Percentiles rank a stretch among this genome's conserved stretches.
phyloP scores from a whole-genome alignment of 1,140 invertebrate species.

The Musca domestica region DNA sequence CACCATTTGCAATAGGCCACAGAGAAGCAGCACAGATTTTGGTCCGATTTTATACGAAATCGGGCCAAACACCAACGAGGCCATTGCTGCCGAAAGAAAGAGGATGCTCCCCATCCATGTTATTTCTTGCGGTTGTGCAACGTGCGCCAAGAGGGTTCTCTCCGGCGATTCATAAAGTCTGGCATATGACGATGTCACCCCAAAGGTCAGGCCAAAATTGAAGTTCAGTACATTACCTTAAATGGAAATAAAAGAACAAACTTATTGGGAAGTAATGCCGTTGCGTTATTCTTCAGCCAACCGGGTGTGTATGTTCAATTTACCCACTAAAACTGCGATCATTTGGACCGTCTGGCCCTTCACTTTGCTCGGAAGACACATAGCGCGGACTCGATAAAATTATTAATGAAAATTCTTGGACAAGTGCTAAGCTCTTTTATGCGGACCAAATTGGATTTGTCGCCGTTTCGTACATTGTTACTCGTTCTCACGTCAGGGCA shows the following conservation, averaged over 20 bases:
- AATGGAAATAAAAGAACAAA: background rate
- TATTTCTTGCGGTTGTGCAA: constrained; percentile 31
- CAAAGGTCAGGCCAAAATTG: constrained; percentile 46
- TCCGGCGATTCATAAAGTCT: constrained; percentile 32
- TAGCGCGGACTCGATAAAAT: constrained; percentile 18
- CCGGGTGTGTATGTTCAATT: background rate
- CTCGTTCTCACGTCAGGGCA: background rate
- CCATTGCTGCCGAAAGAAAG: constrained; percentile 39
- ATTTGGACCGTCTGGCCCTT: constrained; percentile 39
- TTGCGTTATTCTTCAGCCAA: background rate
- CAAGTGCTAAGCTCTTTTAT: background rate
- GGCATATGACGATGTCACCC: constrained; percentile 44
- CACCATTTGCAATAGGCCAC: constrained; percentile 45
- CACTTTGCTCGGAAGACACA: constrained; percentile 39
- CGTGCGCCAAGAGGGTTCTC: constrained; percentile 33
- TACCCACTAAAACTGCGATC: constrained; percentile 38
- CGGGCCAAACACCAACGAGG: constrained; percentile 35
- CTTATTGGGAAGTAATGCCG: background rate
- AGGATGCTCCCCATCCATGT: constrained; percentile 37
- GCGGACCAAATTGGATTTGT: background rate
- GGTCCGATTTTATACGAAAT: constrained; percentile 41
- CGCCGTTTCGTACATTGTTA: background rate
- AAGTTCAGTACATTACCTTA: constrained; percentile 44
- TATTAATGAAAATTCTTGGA: background rate
- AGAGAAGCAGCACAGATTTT: constrained; percentile 39